Conservation (phyloP, 92 coral and sea anemone genomes). For the Epizoanthus rinbou region DNA sequence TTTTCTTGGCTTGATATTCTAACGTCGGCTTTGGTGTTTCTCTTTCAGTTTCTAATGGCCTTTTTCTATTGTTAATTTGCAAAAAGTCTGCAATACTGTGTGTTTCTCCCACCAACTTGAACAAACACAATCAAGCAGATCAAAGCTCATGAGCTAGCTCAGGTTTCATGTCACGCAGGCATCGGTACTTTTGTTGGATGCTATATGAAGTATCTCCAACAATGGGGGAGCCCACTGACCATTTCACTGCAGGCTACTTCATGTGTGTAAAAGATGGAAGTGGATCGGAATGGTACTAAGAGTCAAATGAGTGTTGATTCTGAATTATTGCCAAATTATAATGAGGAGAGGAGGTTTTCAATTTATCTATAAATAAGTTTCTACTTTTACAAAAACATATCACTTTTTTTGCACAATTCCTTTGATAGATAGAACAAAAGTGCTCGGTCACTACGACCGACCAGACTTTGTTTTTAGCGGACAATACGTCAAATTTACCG, state of each 20-base stretch:
- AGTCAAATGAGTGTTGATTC: background rate
- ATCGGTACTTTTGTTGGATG: background rate
- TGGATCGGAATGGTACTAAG: too few species aligned
- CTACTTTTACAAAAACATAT: background rate
- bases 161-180: too few species aligned
- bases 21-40: constrained; percentile 20
- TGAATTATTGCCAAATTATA: constrained; percentile 7
- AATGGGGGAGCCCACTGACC: background rate
- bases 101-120: too few species aligned
- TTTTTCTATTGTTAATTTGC: too few species aligned
- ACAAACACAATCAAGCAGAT: too few species aligned
- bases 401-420: too few species aligned
- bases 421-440: background rate
- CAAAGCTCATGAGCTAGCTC: too few species aligned
- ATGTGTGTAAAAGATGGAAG: too few species aligned
- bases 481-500: too few species aligned
- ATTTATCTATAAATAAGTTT: background rate
- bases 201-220: constrained; percentile 7
- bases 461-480: background rate
- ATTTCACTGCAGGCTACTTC: too few species aligned
- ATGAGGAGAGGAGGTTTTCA: constrained; percentile 2
- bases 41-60: background rate
- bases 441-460: background rate
- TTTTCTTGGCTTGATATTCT: background rate
- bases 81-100: too few species aligned